phyloP scores from a whole-genome alignment of 2,888 invertebrate genomes.

The Psylliodes chrysocephalus region DNA sequence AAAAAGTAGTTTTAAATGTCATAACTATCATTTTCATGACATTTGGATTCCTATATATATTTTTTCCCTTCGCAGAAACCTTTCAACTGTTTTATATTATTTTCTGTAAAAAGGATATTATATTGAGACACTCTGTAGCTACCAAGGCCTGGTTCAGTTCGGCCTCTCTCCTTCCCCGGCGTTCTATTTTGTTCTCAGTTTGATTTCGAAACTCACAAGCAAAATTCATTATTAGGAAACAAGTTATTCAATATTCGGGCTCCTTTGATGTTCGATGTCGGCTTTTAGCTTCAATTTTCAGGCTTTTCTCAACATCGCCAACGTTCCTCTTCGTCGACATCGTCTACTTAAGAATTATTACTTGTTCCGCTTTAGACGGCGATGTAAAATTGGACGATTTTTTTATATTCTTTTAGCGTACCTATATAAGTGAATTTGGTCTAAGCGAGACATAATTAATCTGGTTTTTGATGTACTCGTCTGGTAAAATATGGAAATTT shows the following conservation, averaged over 20 bases:
- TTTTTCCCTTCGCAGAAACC: too few relatives aligned
- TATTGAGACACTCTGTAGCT: conserved; percentile 1
- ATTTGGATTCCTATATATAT: too few relatives aligned
- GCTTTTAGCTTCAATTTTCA: conserved; percentile 53
- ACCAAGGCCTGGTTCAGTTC: conserved; percentile 31
- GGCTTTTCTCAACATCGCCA: conserved; percentile 43
- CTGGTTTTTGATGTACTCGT: too few relatives aligned
- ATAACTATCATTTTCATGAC: too few relatives aligned
- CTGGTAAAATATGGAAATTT: too few relatives aligned
- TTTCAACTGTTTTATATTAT: too few relatives aligned
- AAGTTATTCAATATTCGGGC: conserved; percentile 61
- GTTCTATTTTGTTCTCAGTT: conserved; percentile 44
- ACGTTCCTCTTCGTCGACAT: conserved; percentile 15
- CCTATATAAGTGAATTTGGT: not conserved
- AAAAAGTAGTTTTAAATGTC: too few relatives aligned
- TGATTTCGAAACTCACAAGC: conserved; percentile 57
- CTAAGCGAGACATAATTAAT: not conserved
- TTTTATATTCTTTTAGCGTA: not conserved
- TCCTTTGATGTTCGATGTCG: conserved; percentile 58
- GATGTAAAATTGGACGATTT: not conserved
- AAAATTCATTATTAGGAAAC: conserved; percentile 63
- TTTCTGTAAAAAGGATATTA: not conserved
- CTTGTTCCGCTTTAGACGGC: conserved; percentile 15
- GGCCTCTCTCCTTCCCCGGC: conserved; percentile 2
- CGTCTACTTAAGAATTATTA: conserved; percentile 39